These are phyloP conservation scores for Cromileptes altivelis DNA, from an alignment of 2,113 vertebrate genomes.

Conservation along the genomic window DNA sequence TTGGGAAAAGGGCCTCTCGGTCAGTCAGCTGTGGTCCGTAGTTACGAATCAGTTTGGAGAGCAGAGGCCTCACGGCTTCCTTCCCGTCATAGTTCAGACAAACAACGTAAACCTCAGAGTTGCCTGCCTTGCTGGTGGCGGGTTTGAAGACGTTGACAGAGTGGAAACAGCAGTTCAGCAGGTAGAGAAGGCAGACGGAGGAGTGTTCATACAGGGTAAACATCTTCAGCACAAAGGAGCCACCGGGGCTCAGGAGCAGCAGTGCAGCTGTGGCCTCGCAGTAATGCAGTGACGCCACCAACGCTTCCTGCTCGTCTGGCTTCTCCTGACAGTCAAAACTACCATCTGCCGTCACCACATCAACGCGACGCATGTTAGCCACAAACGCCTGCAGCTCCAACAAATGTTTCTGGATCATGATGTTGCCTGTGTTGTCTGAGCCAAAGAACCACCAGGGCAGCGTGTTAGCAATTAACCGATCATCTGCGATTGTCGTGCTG, in stretches of 20 bases:
- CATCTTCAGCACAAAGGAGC: slow-evolving; percentile 97
- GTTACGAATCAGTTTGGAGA: slow-evolving; percentile 90
- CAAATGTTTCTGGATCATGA: slow-evolving; percentile 90
- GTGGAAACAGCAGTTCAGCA: slow-evolving; percentile 92
- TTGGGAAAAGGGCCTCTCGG: slow-evolving; percentile 88
- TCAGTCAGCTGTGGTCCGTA: slow-evolving; percentile 87
- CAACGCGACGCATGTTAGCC: slow-evolving; percentile 84
- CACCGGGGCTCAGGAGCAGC: slow-evolving; percentile 87
- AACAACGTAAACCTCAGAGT: slow-evolving; percentile 94
- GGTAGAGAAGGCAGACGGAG: slow-evolving; percentile 92
- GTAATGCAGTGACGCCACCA: slow-evolving; percentile 92
- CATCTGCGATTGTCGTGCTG: slow-evolving; percentile 91
- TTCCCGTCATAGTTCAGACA: slow-evolving; percentile 88
- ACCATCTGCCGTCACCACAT: slow-evolving; percentile 95
- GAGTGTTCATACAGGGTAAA: slow-evolving; percentile 96
- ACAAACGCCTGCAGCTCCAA: slow-evolving; percentile 89
- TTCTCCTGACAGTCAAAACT: slow-evolving; percentile 98
- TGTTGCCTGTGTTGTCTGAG: slow-evolving; percentile 93
- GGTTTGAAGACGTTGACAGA: slow-evolving; percentile 93
- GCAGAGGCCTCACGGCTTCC: slow-evolving; percentile 83
- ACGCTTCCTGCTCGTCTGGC: slow-evolving; percentile 94
- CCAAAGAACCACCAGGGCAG: slow-evolving; percentile 95
- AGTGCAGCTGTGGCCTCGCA: slow-evolving; percentile 92
- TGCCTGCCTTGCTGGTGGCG: slow-evolving; percentile 96
- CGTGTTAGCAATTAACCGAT: slow-evolving; percentile 93